Evolutionary conservation across 2,113 vertebrate genomes (phyloP), one percentile per base, ranked within the genome.

Genomic region (rat (Rattus norvegicus)): DNA sequence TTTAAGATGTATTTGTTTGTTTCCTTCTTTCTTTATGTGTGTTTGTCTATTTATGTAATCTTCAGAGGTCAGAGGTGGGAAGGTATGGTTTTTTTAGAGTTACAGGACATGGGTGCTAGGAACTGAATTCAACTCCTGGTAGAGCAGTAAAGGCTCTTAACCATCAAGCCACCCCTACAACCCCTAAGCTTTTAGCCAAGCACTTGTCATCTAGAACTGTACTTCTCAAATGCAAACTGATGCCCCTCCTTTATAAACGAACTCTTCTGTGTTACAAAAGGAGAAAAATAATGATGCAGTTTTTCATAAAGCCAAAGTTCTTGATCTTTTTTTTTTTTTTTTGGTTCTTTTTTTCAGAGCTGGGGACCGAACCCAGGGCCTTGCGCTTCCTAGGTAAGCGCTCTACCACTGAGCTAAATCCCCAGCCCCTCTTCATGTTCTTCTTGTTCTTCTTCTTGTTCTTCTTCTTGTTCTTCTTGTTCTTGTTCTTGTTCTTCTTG

Each of bases 251-350:
- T 92, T 52, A 49, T 36, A 93, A 73, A 73, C 19, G 67, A 65
- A 95, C 11, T 79, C 36, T 96, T 86, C 69, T 84, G 67, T 86
- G 79, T 91, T 67, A 81, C 87, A 89, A 80, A 85, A 54, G 16
- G 65, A 88, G 81, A 93, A 91, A 90, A 95, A 49, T 86, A 47
- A 69, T 43, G 39, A 43, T 83, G 22, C 70, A 22, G 14, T 65
- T 67, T 80, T 92, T 83, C 33, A 30, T 61, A 72, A 95, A 86
- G 67, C 39, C 65, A 93, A 65, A 28, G 89, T 49, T 76, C 10
- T 28, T 54, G 52, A n/a, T n/a, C n/a, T n/a, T n/a, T n/a, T n/a
- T n/a, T n/a, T n/a, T n/a, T n/a, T n/a, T n/a, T n/a, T n/a, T n/a
- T n/a, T n/a, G n/a, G n/a, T n/a, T n/a, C n/a, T n/a, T n/a, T n/a